phyloP scores from a whole-genome alignment of 2,113 vertebrate species.

The Peucedramus taeniatus region DNA sequence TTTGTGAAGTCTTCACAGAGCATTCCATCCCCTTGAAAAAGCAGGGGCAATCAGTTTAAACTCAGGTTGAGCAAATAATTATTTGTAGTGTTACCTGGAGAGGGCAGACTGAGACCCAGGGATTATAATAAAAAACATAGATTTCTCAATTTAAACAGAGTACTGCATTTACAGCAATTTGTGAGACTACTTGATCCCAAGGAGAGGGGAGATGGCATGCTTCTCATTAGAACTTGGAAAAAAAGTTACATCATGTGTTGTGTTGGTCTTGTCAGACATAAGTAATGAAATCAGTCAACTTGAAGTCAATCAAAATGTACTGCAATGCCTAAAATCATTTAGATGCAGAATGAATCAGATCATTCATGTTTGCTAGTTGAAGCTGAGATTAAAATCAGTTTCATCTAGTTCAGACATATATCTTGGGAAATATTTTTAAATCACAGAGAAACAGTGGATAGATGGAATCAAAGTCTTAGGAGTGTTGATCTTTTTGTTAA shows the following conservation, averaged over 20 bases:
- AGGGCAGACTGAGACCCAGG: not conserved
- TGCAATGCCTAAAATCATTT: not conserved
- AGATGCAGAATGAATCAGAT: not conserved
- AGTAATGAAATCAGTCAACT: not conserved
- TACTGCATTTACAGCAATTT: not conserved
- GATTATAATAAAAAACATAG: not conserved
- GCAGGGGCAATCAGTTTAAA: not conserved
- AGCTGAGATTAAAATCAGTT: not conserved
- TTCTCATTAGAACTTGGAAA: not conserved
- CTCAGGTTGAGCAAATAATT: not conserved
- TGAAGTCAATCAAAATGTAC: not conserved
- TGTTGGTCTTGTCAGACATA: not conserved
- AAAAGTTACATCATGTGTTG: not conserved
- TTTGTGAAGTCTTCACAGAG: not conserved
- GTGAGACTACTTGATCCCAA: not conserved
- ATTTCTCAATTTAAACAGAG: not conserved
- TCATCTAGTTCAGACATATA: not conserved
- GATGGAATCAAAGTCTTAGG: not conserved
- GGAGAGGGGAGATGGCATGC: not conserved
- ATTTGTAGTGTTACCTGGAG: not conserved
- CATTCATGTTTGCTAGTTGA: not conserved
- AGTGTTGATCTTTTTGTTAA: not conserved
- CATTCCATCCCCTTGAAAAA: not conserved
- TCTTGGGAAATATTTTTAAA: not conserved
- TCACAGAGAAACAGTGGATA: accelerated